Base-by-base conservation (phyloP, 2,113 vertebrate genomes). In the Ophthalmolycus amberensis region DNA sequence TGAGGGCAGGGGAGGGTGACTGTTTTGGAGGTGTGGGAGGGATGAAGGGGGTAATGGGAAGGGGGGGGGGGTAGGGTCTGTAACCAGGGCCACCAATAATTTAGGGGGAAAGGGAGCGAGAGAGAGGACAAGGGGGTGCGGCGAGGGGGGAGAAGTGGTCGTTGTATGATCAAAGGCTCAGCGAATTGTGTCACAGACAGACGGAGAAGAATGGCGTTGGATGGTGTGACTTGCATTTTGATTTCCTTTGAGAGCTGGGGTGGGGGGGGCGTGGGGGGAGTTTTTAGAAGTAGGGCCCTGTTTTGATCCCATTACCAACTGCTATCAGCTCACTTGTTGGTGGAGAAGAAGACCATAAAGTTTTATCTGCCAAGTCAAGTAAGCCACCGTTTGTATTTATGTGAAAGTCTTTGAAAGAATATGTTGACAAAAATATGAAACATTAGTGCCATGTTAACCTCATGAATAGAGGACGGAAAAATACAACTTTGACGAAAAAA, bases 141-240 rank as follows among this genome's bases (percentile, higher is more conserved):
- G 42, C 38, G 58, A 8, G 25, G 67, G 22, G 37, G 58, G 46
- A 84, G 85, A 88, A 86, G 89, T 85, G 89, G 84, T 90, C 82
- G 87, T 87, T 88, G 90, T 85, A 85, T 88, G 94, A 94, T 95
- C 93, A 95, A 95, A 95, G 91, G 85, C 87, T 79, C 44, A 58
- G 81, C 32, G 86, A 91, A 91, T 90, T 91, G 91, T 89, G 90
- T 89, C 81, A 76, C 88, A 92, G 86, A 90, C 89, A 84, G 88
- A 87, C 71, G 32, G 71, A 84, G 89, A 92, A 91, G 91, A 93
- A 91, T 82, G 76, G 85, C 44, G 6, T 58, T 50, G 77, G 81
- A 85, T 90, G 91, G 89, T 94, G 92, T 92, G 92, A 92, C 92
- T 93, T 85, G 92, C 94, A 93, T 94, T 94, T 92, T 87, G 89